phyloP scores from a whole-genome alignment of 2,888 invertebrate genomes.

The Pollenia amentaria region DNA sequence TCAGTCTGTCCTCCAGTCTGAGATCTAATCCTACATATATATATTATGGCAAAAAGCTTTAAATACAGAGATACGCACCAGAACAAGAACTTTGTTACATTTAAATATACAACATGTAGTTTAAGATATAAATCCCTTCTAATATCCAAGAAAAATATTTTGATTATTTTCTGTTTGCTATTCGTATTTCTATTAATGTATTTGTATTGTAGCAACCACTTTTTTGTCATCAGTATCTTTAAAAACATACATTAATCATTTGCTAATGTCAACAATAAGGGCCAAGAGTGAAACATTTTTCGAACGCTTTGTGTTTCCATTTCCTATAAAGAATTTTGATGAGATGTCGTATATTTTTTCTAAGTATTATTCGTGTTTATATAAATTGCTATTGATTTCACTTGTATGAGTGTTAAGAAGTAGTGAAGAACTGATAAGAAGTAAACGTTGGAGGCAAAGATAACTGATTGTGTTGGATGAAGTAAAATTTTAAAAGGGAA shows the following conservation, averaged over 20 bases:
- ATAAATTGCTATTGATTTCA: background rate
- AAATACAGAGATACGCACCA: background rate
- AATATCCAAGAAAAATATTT: background rate
- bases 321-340: conserved; percentile 1
- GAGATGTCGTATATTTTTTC: background rate
- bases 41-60: background rate
- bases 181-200: too few species aligned
- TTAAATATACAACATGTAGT: background rate
- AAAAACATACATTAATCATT: conserved; percentile 40
- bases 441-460: too few species aligned
- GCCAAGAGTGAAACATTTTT: background rate
- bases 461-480: too few species aligned
- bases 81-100: background rate
- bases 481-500: too few species aligned
- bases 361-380: background rate
- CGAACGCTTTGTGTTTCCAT: conserved; percentile 15
- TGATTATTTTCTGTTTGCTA: background rate
- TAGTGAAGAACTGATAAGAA: too few species aligned
- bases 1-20: background rate
- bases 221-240: conserved; percentile 11
- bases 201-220: background rate
- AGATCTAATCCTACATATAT: conserved; percentile 31
- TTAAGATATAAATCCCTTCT: conserved; percentile 1
- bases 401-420: too few species aligned
- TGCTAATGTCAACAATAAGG: conserved; percentile 42